Conservation (phyloP, 2,888 invertebrate species). For the Chouioia cunea region DNA sequence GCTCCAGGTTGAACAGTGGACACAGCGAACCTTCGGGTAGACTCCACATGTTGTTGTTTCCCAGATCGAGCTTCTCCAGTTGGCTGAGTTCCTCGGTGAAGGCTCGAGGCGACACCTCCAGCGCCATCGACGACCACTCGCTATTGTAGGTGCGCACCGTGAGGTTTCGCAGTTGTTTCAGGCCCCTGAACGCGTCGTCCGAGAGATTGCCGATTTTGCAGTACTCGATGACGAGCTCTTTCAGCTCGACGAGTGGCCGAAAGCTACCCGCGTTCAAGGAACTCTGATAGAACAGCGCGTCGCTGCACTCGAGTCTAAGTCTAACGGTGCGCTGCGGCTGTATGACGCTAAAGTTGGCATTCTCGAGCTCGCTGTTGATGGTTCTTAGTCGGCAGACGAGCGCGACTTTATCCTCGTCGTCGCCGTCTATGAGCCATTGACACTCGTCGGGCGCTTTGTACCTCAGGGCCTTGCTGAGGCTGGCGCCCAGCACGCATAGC, state of each 20-base stretch:
- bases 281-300: conserved; percentile 84
- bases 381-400: conserved; percentile 81
- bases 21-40: conserved; percentile 84
- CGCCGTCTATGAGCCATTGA: conserved; percentile 81
- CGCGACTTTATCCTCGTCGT: conserved; percentile 77
- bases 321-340: conserved; percentile 85
- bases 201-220: conserved; percentile 87
- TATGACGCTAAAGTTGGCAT: conserved; percentile 86
- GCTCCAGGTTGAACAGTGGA: conserved; percentile 79
- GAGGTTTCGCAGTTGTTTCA: conserved; percentile 82
- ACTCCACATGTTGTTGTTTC: conserved; percentile 85
- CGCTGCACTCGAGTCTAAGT: conserved; percentile 83
- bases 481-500: conserved; percentile 74
- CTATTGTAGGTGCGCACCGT: conserved; percentile 87
- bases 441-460: conserved; percentile 87
- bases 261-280: conserved; percentile 83
- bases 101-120: conserved; percentile 81
- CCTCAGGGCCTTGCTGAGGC: conserved; percentile 74
- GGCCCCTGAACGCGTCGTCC: conserved; percentile 84
- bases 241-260: conserved; percentile 80
- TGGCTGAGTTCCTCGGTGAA: conserved; percentile 81
- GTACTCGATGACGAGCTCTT: conserved; percentile 83
- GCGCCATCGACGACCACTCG: conserved; percentile 85
- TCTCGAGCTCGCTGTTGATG: conserved; percentile 85
- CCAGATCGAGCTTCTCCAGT: conserved; percentile 81